These are phyloP conservation scores for Idaea biselata DNA, from an alignment of 2,888 invertebrate genomes.

Conservation along the genomic window DNA sequence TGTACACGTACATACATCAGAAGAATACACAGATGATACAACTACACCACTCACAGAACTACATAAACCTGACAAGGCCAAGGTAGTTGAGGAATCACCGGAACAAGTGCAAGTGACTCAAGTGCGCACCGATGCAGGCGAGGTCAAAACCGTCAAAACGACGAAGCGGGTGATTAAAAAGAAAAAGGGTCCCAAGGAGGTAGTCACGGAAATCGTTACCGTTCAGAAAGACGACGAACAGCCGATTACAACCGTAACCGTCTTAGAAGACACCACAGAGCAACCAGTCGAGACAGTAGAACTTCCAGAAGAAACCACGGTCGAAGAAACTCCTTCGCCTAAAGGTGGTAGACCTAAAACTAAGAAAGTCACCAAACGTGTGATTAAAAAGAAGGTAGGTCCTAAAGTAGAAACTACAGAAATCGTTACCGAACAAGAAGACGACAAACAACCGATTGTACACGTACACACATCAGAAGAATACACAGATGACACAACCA, in stretches of 20 bases:
- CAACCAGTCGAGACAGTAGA: conserved; percentile 9
- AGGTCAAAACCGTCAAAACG: conserved; percentile 42
- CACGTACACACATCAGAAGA: conserved; percentile 54
- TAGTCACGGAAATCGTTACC: conserved; percentile 36
- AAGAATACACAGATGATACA: conserved; percentile 44
- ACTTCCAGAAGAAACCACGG: conserved; percentile 37
- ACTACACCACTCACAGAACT: conserved; percentile 24
- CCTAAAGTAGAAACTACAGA: conserved; percentile 31
- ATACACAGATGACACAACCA: conserved; percentile 38
- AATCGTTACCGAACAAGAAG: conserved; percentile 29
- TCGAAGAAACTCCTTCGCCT: conserved; percentile 22
- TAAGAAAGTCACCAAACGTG: conserved; percentile 39
- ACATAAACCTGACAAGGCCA: conserved; percentile 29
- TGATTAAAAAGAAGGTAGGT: conserved; percentile 49
- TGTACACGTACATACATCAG: conserved; percentile 53
- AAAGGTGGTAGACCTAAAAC: conserved; percentile 38
- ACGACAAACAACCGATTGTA: conserved; percentile 58
- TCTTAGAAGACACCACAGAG: no score
- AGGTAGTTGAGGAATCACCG: conserved; percentile 32
- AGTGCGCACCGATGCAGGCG: no score
- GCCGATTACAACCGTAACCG: no score
- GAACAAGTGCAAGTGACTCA: conserved; percentile 21
- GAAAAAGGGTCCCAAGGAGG: conserved; percentile 30
- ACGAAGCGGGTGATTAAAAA: conserved; percentile 40
- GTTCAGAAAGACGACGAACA: conserved; percentile 15